Base-by-base conservation (phyloP, 1,140 invertebrate genomes). In the Drosophila seguyi region DNA sequence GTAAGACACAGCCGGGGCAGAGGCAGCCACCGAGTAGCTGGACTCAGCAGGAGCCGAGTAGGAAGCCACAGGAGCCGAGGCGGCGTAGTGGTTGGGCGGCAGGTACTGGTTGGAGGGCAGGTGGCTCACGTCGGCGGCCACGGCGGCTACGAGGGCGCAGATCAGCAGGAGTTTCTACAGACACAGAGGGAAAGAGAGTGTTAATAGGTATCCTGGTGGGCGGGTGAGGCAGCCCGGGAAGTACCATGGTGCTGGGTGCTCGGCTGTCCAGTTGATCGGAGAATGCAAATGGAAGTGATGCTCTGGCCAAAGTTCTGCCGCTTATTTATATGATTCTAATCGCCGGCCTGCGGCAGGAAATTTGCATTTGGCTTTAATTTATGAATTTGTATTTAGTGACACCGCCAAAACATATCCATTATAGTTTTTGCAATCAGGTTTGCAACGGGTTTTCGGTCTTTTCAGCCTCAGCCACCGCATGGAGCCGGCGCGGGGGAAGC, bases 311-410 rank as follows among this genome's bases (percentile, higher is more conserved):
- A 39, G 22, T 76, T 90, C 52, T 68, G 66, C 31, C 57, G 71
- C 53, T 82, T 90, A 84, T 90, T 90, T 90, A 90, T 90, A 90
- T 90, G 87, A 83, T 90, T 91, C 83, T 90, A 82, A 82, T 82
- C 75, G 53, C 41, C 50, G 61, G 42, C 45, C 56, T 75, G 78
- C 62, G 66, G 34, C 72, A 53, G 56, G 62, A 81, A 81, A 90
- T 85, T 90, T 75, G 86, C 86, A 90, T 90, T 85, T 71, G 58
- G 42, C 63, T 85, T 79, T 81, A 90, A 90, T 90, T 90, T 86
- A 90, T 88, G 81, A 77, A 84, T 90, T 88, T 85, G 75, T 57
- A 75, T 88, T 84, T 90, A 52, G 53, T 67, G 84, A 81, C 81
- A 85, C 61, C 60, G 65, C 55, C 74, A 50, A 83, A 83, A 84